Base-by-base conservation (phyloP, 92 coral and sea anemone species). In the Paramuricea clavata region DNA sequence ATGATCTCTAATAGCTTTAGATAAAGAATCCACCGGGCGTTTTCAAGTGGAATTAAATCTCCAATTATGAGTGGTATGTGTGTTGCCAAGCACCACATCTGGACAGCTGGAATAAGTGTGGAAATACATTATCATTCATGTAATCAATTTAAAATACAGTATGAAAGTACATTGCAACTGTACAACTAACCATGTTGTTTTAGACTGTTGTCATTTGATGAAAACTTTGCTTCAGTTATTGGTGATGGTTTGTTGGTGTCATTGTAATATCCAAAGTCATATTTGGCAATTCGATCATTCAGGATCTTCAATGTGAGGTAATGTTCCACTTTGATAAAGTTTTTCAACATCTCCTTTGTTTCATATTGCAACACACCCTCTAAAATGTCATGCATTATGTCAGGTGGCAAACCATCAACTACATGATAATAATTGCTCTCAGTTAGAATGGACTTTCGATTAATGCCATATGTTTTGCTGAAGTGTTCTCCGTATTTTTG, bases 11-110 rank as follows among this genome's bases (percentile, higher is more conserved):
- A 88, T 13, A 92, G 83, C 27, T 41, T 64, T 31, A 86, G 85
- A 49, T 82, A 78, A n/a, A 87, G 78, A 26, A 81, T 44, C 93
- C 93, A 90, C 74, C 80, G 76, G 19, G 78, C 83, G 59, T 90
- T 91, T 23, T 85, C 93, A 17, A 68, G 76, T 21, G 95, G 92
- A 28, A 92, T 81, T 23, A 88, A 69, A 59, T 85, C 52, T 50
- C 93, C 93, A 61, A 87, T 75, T 49, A 91, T 17, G 43, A 87
- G 44, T 27, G 93, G 93, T 23, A 93, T 80, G 56, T 83, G 70
- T 6, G 85, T 52, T 16, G 87, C 92, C 26, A 93, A 83, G 52
- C 92, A 93, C 95, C 93, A 90, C 91, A 92, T 92, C 76, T 92
- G 95, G 76, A 67, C 79, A 75, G 95, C 95, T 89, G 54, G 22